Base-by-base conservation (phyloP, 2,113 vertebrate genomes). In the Laterallus jamaicensis region DNA sequence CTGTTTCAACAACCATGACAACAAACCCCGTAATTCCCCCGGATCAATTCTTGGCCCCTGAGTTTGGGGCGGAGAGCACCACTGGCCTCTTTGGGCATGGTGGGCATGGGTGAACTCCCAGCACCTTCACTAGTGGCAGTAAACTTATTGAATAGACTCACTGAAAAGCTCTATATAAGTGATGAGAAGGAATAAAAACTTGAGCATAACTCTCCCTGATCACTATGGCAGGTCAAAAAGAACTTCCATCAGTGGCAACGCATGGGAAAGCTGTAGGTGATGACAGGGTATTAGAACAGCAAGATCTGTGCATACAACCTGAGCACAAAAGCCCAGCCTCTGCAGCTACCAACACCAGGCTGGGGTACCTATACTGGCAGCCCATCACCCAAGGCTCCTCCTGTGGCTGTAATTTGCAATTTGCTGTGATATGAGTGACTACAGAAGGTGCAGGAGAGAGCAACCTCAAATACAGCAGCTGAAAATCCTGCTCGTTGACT, bases 1-100 rank as follows among this genome's bases (percentile, higher is more conserved):
- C 70, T 63, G 26, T 56, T 56, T 71, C 40, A 71, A 47, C n/a
- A 67, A 32, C 10, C 20, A 66, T 0, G 0, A 37, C 0, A 1
- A 39, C 29, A 80, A 69, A 78, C 29, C 3, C 56, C 68, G 26
- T 64, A 37, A 76, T 71, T 59, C 40, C 29, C 26, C 64, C 32
- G 59, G 24, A 82, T 62, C 49, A 52, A 7, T 40, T 64, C 35
- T 3, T 86, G 63, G 28, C 19, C 47, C 56, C 64, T 60, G 11
- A 21, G 18, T 2, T 2, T 35, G 49, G 32, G 5, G 49, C 35
- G 64, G 12, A 75, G 44, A 49, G 20, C 17, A 71, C 2, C 52
- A 60, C 16, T 5, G 10, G 35, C 42, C 56, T 78, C 70, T 42
- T 4, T 3, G 17, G n/a, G 26, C 44, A 58, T 1, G 0, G 25